Base-by-base conservation (phyloP, 1,140 invertebrate genomes). In the Olivierus martensii region DNA sequence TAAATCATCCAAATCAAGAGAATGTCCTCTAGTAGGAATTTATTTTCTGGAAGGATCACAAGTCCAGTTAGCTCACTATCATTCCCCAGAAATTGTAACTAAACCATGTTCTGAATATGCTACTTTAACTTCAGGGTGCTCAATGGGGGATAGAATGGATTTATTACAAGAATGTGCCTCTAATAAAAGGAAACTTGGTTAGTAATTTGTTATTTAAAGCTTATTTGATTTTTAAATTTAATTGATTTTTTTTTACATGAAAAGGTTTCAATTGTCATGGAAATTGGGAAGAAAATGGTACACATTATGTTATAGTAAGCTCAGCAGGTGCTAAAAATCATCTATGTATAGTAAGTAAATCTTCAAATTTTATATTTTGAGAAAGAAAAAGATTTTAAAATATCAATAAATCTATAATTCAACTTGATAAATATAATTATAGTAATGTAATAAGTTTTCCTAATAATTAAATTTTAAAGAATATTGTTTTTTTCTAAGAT, bases 201-300 rank as follows among this genome's bases (percentile, higher is more conserved):
- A 6, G 41, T 43, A 43, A 43, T 6, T 17, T 18, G 9, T 39
- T 12, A 39, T 39, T 39, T 39, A 17, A 17, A 22, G 17, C 2
- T 18, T 43, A 18, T n/a, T n/a, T n/a, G n/a, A n/a, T n/a, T n/a
- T n/a, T n/a, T n/a, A 43, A 18, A 22, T 18, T 43, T 6, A 22
- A 22, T 43, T 18, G 9, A n/a, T 37, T 18, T 51, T 43, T 15
- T 51, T 51, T 14, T 46, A n/a, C n/a, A n/a, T 39, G 9, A 14
- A 41, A 50, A 87, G 86, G 81, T 60, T 90, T 88, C 69, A 83
- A 82, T 2, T 89, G 86, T 69, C 83, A 87, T 64, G 86, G 84
- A 52, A 77, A 78, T 58, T 88, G 84, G 84, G 67, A 76, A 56
- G 79, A 80, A 54, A 78, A 80, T 62, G 75, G 75, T 36, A 79